These are phyloP conservation scores for Ypsolopha scabrella DNA, from an alignment of 2,888 invertebrate genomes.

Conservation along the genomic window DNA sequence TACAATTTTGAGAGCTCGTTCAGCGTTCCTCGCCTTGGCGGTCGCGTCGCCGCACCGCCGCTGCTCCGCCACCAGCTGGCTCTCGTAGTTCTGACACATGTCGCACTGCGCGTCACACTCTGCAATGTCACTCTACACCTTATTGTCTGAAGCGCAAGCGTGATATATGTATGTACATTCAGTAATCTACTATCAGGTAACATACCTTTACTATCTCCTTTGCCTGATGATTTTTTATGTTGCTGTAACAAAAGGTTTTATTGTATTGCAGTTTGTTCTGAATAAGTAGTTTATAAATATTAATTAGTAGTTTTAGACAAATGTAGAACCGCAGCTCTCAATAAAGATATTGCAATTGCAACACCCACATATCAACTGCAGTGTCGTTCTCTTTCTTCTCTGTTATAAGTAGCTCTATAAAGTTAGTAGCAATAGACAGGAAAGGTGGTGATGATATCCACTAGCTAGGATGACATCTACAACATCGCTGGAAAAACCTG, in stretches of 20 bases:
- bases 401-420: too few relatives aligned
- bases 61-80: constrained; percentile 85
- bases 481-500: too few relatives aligned
- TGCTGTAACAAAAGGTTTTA: not conserved
- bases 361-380: too few relatives aligned
- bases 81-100: constrained; percentile 90
- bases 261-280: too few relatives aligned
- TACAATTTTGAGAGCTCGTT: constrained; percentile 5
- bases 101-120: constrained; percentile 68
- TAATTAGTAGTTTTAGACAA: too few relatives aligned
- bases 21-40: constrained; percentile 20
- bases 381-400: too few relatives aligned
- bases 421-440: too few relatives aligned
- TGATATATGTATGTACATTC: not conserved
- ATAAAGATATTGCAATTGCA: too few relatives aligned
- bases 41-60: constrained; percentile 33
- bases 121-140: not conserved
- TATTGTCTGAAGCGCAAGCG: not conserved
- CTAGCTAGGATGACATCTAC: too few relatives aligned
- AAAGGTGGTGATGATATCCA: too few relatives aligned
- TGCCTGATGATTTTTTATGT: not conserved
- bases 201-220: constrained; percentile 4
- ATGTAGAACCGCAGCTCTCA: too few relatives aligned
- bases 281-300: too few relatives aligned
- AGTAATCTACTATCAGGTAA: not conserved